phyloP scores from a whole-genome alignment of 2,797 vertebrate species.

The Hydrophis major region DNA sequence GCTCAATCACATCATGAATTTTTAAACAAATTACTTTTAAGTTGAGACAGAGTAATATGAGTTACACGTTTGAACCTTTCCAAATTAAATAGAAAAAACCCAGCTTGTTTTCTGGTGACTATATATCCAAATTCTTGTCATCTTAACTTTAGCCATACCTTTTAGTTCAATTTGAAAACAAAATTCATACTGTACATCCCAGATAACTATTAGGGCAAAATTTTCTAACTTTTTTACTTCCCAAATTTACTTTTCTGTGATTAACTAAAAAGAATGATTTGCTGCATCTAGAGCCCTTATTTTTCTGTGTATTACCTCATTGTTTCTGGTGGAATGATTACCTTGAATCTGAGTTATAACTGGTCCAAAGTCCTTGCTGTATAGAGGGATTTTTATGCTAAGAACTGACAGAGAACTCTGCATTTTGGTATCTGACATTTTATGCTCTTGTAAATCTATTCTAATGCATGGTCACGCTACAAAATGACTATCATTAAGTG shows the following conservation, averaged over 20 bases:
- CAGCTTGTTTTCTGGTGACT: not conserved
- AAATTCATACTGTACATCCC: not conserved
- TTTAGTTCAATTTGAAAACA: not conserved
- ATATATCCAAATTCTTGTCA: not conserved
- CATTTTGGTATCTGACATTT: conserved; percentile 78
- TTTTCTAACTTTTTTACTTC: not conserved
- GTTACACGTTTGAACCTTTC: not conserved
- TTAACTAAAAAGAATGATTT: not conserved
- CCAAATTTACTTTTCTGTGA: not conserved
- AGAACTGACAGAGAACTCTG: conserved; percentile 66
- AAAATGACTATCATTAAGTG: conserved; percentile 93
- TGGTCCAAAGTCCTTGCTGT: conserved; percentile 53
- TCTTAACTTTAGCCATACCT: not conserved
- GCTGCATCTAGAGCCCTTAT: not conserved
- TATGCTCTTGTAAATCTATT: conserved; percentile 81
- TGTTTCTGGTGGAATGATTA: conserved; percentile 22
- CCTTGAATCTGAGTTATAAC: conserved; percentile 42
- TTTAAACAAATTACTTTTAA: not conserved
- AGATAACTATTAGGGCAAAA: not conserved
- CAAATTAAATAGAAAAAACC: not conserved
- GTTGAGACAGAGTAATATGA: not conserved
- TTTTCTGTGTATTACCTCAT: not conserved
- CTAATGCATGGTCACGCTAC: conserved; percentile 81
- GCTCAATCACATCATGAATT: not conserved
- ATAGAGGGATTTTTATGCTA: conserved; percentile 53